phyloP scores from a whole-genome alignment of 2,113 vertebrate genomes.

The Beaufortia kweichowensis region DNA sequence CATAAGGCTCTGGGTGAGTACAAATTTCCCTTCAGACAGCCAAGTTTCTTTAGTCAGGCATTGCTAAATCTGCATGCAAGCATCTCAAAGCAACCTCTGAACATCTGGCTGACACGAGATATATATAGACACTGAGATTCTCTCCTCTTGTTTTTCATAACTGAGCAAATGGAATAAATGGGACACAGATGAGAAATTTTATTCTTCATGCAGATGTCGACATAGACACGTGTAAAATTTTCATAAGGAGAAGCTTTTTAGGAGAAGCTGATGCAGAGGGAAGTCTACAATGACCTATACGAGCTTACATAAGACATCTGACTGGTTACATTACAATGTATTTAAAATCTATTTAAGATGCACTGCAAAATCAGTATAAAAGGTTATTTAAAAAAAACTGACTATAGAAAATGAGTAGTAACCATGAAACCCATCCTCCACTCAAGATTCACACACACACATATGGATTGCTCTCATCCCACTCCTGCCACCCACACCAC shows the following conservation, averaged over 20 bases:
- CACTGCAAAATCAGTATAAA: neutral
- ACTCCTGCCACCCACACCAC: slow-evolving; percentile 45
- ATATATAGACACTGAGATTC: slow-evolving; percentile 36
- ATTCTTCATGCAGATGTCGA: neutral
- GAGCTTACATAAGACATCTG: slow-evolving; percentile 8
- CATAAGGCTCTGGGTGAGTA: neutral
- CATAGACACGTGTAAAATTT: neutral
- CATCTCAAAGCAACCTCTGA: slow-evolving; percentile 21
- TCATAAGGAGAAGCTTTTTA: neutral
- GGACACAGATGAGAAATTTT: neutral
- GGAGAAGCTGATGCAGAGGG: neutral
- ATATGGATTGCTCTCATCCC: slow-evolving; percentile 33
- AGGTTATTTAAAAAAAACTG: neutral
- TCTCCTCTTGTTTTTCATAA: slow-evolving; percentile 1
- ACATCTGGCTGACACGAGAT: slow-evolving; percentile 42
- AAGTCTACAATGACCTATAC: neutral
- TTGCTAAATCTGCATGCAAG: neutral
- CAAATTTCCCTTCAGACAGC: neutral
- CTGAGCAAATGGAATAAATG: slow-evolving; percentile 14
- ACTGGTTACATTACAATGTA: neutral
- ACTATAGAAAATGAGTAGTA: neutral
- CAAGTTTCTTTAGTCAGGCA: neutral
- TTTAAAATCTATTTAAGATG: neutral
- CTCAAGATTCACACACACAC: slow-evolving; percentile 39
- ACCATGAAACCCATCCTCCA: slow-evolving; percentile 29